A percentile compares a stretch with the other conserved stretches of the same genome.
phyloP scores from a whole-genome alignment of 2,797 vertebrate species.

The Streptopelia turtur region DNA sequence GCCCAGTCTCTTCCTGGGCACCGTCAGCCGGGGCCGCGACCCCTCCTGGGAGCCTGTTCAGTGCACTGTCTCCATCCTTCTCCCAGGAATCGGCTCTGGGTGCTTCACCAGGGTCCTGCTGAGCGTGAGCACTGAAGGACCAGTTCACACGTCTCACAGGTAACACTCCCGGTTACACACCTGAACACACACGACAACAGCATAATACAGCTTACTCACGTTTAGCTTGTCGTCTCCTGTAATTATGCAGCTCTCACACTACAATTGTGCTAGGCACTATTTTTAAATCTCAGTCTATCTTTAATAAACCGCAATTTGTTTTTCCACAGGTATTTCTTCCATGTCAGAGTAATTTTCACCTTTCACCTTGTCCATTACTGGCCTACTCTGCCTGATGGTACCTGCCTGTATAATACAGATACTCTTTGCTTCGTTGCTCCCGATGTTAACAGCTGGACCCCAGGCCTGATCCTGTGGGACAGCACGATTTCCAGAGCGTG shows the following conservation, averaged over 20 bases:
- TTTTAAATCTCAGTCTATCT: background rate
- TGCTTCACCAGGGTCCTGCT: no score
- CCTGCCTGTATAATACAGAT: no score
- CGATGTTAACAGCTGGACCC: background rate
- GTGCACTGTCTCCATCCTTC: background rate
- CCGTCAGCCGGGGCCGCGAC: no score
- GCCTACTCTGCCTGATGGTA: background rate
- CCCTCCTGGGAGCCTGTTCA: no score
- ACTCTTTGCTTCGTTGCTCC: background rate
- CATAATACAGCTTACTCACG: background rate
- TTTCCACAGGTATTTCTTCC: background rate
- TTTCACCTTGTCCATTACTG: background rate
- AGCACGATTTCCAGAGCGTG: background rate
- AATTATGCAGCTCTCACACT: background rate
- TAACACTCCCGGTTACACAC: background rate
- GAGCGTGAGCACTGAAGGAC: background rate
- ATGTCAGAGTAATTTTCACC: background rate
- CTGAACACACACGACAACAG: background rate
- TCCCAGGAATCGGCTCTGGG: no score
- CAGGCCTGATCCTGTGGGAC: background rate
- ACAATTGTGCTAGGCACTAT: background rate
- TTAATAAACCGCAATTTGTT: background rate
- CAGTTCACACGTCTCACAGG: background rate
- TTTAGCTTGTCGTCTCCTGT: background rate
- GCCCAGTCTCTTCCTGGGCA: no score